Evolutionary conservation across 64 coral and sea anemone genomes (phyloP).

Genomic region (Dendrophyllia cribrosa): DNA sequence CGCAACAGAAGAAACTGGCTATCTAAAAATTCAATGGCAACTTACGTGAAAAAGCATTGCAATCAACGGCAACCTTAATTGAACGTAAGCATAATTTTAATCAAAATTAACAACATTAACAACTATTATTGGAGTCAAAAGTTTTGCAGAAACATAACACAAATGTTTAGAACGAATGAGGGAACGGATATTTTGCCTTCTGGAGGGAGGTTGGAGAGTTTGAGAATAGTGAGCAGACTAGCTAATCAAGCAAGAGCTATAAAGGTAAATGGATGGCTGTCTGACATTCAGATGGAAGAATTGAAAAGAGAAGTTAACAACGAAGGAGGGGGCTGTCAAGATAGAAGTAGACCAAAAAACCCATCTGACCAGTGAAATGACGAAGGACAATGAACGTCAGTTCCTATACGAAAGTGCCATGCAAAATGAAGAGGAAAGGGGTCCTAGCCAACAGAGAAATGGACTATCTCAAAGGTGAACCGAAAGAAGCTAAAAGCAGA

Average conservation of each 20-base stretch:
- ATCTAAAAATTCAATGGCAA: too few relatives aligned
- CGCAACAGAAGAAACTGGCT: too few relatives aligned
- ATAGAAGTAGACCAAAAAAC: background rate
- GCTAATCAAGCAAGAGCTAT: constrained; percentile 40
- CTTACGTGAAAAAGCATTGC: too few relatives aligned
- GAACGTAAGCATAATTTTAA: too few relatives aligned
- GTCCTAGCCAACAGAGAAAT: constrained; percentile 34
- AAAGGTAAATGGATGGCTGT: constrained; percentile 35
- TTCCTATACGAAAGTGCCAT: constrained; percentile 31
- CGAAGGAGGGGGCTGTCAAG: background rate
- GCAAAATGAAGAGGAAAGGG: constrained; percentile 59
- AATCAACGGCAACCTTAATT: too few relatives aligned
- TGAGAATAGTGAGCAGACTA: constrained; percentile 32
- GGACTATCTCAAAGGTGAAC: constrained; percentile 19
- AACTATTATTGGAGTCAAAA: too few relatives aligned
- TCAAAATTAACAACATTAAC: too few relatives aligned
- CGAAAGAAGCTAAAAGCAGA: constrained; percentile 22
- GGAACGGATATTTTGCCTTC: too few relatives aligned
- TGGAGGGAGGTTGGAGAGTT: constrained; percentile 16
- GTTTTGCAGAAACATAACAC: too few relatives aligned
- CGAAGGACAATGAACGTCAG: constrained; percentile 1
- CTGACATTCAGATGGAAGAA: constrained; percentile 17
- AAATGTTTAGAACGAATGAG: too few relatives aligned
- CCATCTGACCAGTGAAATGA: background rate
- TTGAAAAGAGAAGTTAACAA: too few relatives aligned